Evolutionary conservation across 2,113 vertebrate genomes (phyloP), one percentile per base, ranked within the genome.

Genomic region (Pelvicachromis taeniatus): DNA sequence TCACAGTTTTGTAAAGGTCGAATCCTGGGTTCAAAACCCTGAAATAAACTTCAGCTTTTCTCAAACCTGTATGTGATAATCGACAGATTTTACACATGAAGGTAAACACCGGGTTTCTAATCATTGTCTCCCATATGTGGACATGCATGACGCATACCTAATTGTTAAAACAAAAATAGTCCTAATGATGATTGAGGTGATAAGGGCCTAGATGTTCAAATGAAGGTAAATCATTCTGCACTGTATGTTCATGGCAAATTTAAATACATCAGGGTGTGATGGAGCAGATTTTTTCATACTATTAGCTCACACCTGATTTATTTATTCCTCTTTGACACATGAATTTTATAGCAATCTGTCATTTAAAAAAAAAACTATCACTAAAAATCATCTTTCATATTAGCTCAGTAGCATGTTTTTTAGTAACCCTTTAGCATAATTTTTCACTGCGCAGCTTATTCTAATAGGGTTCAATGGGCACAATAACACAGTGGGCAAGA

Each of bases 371-470:
- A 61, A 63, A 65, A 65, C 61, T 21, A 13, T 73, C 21, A 19
- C 65, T 2, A 19, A 45, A 45, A 70, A 70, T 45, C 21, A 17
- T 45, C 21, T 19, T 38, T 38, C 10, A 13, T n/a, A 13, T 1
- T n/a, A 63, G 33, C 10, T 40, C 0, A 14, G 0, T 42, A 42
- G n/a, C 38, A 26, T 0, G 0, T 68, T 68, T 42, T 68, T 40
- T 14, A 21, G 35, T 42, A 14, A 23, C n/a, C 4, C 1, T 70
- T 70, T 16, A 17, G 38, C 21, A 9, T 42, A 3, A 70, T 68
- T 68, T 16, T 42, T 23, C 38, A 26, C 2, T 23, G 7, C 26
- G 38, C 63, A 70, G 38, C 12, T 70, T 26, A 13, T 70, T 70
- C 21, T 26, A 70, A 45, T 4, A 5, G 45, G 45, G 6, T 14